phyloP scores from a whole-genome alignment of 30 jellyfish, hydroid and myxozoan species.

The Chrysaora quinquecirrha region DNA sequence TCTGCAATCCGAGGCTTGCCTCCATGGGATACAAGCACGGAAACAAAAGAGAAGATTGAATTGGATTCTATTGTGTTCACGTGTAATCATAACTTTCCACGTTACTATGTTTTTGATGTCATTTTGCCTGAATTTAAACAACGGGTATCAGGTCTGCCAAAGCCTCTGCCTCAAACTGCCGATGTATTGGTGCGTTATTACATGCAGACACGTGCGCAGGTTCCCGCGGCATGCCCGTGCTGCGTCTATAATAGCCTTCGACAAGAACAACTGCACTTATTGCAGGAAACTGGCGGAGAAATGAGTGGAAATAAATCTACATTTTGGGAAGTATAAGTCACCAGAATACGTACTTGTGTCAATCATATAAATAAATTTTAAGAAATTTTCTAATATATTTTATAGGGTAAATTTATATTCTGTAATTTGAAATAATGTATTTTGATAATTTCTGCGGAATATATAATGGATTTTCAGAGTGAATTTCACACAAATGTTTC shows the following conservation, averaged over 20 bases:
- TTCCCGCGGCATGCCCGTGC: constrained; percentile 97
- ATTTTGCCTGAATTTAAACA: constrained; percentile 90
- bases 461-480: too few relatives aligned
- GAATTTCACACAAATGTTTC: too few relatives aligned
- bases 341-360: too few relatives aligned
- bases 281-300: constrained; percentile 82
- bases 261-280: constrained; percentile 83
- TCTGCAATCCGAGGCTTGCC: constrained; percentile 63
- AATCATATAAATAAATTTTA: too few relatives aligned
- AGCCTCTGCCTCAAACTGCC: constrained; percentile 81
- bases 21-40: constrained; percentile 25
- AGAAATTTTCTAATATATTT: too few relatives aligned
- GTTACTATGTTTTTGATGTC: constrained; percentile 80
- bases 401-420: too few relatives aligned
- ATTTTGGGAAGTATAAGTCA: constrained; percentile 91
- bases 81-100: constrained; percentile 85
- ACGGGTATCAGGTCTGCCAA: constrained; percentile 85
- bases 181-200: constrained; percentile 55
- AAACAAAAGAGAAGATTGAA: neutral
- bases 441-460: too few relatives aligned
- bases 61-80: constrained; percentile 88
- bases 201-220: constrained; percentile 52
- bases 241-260: constrained; percentile 91
- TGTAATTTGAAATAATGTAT: too few relatives aligned
- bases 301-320: constrained; percentile 75